Base-by-base conservation (phyloP, 1,140 invertebrate species). In the Saxidomus purpurata region DNA sequence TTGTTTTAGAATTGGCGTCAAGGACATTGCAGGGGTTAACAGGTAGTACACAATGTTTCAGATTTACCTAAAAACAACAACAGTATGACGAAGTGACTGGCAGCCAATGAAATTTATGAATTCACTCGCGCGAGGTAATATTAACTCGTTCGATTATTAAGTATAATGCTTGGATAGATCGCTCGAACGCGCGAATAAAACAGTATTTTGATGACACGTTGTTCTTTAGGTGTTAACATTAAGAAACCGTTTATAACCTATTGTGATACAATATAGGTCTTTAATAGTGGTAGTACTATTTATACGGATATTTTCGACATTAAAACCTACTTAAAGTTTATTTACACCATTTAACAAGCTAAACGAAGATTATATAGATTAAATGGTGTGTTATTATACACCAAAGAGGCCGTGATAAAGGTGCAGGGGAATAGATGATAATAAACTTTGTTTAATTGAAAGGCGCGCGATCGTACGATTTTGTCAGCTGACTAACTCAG, bases 271-370 rank as follows among this genome's bases (percentile, higher is more conserved):
- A n/a, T n/a, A n/a, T n/a, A n/a, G n/a, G n/a, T n/a, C n/a, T n/a
- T n/a, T n/a, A n/a, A n/a, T n/a, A n/a, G n/a, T n/a, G n/a, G n/a
- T n/a, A n/a, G n/a, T n/a, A n/a, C n/a, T n/a, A n/a, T n/a, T n/a
- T n/a, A n/a, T n/a, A n/a, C n/a, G n/a, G n/a, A n/a, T n/a, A n/a
- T n/a, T n/a, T n/a, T n/a, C 34, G 61, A 67, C 61, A 67, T 67
- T 67, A 67, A 55, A 67, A 67, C 61, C 61, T 67, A 67, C 61
- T 67, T 71, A 3, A 36, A 71, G 31, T 71, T 71, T 71, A 34
- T 71, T 71, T 36, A 71, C 67, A 71, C 67, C 34, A 67, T 34
- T 15, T 15, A 55, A 55, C 52, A 55, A 55, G 11, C 52, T 3
- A 22, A 11, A 11, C 59, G 59, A 28, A 25, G 59, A 63, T 63